phyloP scores from a whole-genome alignment of 2,888 invertebrate genomes.

The Xanthia icteritia region DNA sequence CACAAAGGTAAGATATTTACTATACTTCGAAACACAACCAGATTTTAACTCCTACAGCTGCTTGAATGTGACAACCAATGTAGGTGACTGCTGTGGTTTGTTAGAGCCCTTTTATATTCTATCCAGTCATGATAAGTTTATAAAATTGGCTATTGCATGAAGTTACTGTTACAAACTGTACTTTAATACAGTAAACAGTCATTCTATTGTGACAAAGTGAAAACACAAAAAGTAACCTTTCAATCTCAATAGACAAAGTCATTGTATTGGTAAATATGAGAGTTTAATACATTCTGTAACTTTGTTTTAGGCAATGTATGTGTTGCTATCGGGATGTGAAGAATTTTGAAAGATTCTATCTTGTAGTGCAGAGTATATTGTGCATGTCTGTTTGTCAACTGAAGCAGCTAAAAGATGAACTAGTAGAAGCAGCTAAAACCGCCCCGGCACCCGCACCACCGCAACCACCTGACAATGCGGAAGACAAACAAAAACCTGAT shows the following conservation, averaged over 20 bases:
- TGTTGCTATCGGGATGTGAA: slow-evolving; percentile 98
- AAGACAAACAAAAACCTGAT: slow-evolving; percentile 76
- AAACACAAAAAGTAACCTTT: slow-evolving; percentile 52
- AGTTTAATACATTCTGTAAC: slow-evolving; percentile 49
- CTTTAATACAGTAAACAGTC: slow-evolving; percentile 8
- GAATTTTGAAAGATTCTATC: slow-evolving; percentile 97
- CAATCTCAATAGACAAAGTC: slow-evolving; percentile 31
- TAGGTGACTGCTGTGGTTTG: slow-evolving; percentile 60
- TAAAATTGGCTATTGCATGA: slow-evolving; percentile 1
- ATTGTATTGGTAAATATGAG: slow-evolving; percentile 33
- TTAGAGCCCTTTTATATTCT: slow-evolving; percentile 41
- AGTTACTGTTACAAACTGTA: slow-evolving; percentile 6
- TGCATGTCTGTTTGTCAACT: slow-evolving; percentile 95
- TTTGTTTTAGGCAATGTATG: slow-evolving; percentile 96
- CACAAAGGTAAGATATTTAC: slow-evolving; percentile 92
- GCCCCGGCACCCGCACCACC: slow-evolving; percentile 62
- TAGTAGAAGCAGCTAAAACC: slow-evolving; percentile 83
- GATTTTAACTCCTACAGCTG: slow-evolving; percentile 40
- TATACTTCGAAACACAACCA: slow-evolving; percentile 21
- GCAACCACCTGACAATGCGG: slow-evolving; percentile 73
- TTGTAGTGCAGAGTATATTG: slow-evolving; percentile 96
- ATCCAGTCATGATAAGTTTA: slow-evolving; percentile 18
- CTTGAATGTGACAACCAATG: slow-evolving; percentile 28
- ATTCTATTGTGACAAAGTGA: slow-evolving; percentile 32
- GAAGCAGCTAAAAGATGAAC: slow-evolving; percentile 92